Percentiles rank a stretch among this genome's conserved stretches.
Evolutionary conservation across 1,140 invertebrate species (phyloP).

Genomic region (Scaptomyza montana): DNA sequence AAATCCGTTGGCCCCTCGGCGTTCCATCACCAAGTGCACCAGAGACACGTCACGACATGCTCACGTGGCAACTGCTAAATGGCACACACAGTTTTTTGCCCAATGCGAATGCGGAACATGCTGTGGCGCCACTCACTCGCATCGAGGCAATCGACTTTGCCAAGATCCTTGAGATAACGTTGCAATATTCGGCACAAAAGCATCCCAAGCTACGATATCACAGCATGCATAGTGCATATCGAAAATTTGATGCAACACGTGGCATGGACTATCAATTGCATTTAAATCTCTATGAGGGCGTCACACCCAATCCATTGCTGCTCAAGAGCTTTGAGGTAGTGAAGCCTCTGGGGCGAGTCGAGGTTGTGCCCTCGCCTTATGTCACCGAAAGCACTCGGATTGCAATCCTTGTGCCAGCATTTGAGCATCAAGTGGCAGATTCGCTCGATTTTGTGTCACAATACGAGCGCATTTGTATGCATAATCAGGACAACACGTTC

Average conservation of each 20-base stretch:
- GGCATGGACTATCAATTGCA: conserved; percentile 96
- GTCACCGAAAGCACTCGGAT: conserved; percentile 94
- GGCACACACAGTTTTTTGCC: conserved; percentile 90
- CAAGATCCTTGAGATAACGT: conserved; percentile 87
- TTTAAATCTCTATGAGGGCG: conserved; percentile 85
- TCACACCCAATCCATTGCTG: conserved; percentile 38
- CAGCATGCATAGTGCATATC: conserved; percentile 91
- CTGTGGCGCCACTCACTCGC: conserved; percentile 85
- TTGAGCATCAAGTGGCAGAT: conserved; percentile 78
- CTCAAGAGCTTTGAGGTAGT: conserved; percentile 86
- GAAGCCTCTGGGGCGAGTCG: conserved; percentile 92
- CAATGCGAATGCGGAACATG: conserved; percentile 86
- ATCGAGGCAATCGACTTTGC: conserved; percentile 88
- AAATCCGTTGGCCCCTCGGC: conserved; percentile 92
- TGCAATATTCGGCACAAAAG: conserved; percentile 86
- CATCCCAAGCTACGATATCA: conserved; percentile 85
- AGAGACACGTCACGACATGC: conserved; percentile 92
- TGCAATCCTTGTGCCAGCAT: conserved; percentile 88
- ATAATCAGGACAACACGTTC: conserved; percentile 90
- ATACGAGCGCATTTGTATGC: conserved; percentile 89
- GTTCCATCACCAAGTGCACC: conserved; percentile 88
- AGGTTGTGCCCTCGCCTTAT: conserved; percentile 94
- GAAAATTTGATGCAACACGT: conserved; percentile 92
- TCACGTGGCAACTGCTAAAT: conserved; percentile 94
- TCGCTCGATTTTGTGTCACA: conserved; percentile 87